Conservation (phyloP, 2,797 vertebrate species). For the Heliangelus exortis region DNA sequence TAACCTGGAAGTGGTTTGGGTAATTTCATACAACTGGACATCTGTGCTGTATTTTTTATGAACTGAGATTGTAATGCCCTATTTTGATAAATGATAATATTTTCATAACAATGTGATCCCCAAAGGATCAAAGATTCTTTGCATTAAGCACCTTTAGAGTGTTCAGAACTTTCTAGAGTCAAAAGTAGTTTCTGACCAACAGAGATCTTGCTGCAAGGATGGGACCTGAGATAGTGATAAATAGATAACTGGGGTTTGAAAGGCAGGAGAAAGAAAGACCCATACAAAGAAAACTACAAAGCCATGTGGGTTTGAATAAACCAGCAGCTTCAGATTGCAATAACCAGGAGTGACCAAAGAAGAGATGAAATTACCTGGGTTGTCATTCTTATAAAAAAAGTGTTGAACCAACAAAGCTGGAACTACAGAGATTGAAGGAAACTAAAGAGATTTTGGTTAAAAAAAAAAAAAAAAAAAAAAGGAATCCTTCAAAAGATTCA, state of each 20-base stretch:
- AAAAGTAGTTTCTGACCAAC: not conserved
- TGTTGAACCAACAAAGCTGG: not conserved
- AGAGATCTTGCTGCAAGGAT: not conserved
- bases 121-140: not conserved
- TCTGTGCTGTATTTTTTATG: not conserved
- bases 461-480: not conserved
- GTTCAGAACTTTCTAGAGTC: not conserved
- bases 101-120: not conserved
- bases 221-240: not conserved
- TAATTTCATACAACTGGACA: not conserved
- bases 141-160: not conserved
- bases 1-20: not conserved
- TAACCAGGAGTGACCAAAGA: not conserved
- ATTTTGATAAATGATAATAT: not conserved
- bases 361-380: not conserved
- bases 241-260: not conserved
- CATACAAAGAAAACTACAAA: constrained; percentile 10
- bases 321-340: not conserved
- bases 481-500: not conserved
- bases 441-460: not conserved
- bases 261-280: not conserved
- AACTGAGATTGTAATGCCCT: not conserved
- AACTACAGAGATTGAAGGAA: not conserved
- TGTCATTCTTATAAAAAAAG: not conserved
- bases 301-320: not conserved